Conservation (phyloP, 92 coral and sea anemone genomes). For the Palythoa grandiflora region DNA sequence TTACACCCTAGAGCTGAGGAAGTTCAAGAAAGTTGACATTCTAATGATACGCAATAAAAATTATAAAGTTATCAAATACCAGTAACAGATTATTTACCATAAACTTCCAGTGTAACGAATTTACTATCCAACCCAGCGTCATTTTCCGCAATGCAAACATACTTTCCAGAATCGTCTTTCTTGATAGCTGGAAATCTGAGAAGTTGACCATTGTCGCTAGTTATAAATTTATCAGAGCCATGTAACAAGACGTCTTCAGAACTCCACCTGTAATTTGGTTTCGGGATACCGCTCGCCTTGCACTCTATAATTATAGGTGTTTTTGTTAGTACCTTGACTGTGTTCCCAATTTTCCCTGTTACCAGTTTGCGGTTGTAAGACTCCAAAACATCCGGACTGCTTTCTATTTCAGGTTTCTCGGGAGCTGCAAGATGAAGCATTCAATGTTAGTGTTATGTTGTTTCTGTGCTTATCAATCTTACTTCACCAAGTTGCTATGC, state of each 20-base stretch:
- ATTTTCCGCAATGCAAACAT: slow-evolving; percentile 32
- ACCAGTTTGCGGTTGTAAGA: slow-evolving; percentile 25
- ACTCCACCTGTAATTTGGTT: slow-evolving; percentile 26
- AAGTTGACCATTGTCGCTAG: neutral
- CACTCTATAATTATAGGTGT: slow-evolving; percentile 36
- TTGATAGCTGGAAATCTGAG: neutral
- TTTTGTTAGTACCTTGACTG: slow-evolving; percentile 13
- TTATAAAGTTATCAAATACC: no score
- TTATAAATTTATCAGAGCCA: neutral
- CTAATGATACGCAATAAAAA: neutral
- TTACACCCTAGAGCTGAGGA: no score
- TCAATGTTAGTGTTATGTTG: neutral
- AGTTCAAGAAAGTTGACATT: no score
- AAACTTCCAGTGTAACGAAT: slow-evolving; percentile 12
- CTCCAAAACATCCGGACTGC: slow-evolving; percentile 16
- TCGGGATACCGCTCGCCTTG: slow-evolving; percentile 21
- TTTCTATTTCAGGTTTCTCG: slow-evolving; percentile 24
- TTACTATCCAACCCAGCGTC: slow-evolving; percentile 31
- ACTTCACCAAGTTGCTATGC: no score
- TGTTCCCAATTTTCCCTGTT: slow-evolving; percentile 17
- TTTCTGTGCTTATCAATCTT: neutral
- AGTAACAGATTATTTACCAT: slow-evolving; percentile 7
- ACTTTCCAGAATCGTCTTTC: slow-evolving; percentile 20
- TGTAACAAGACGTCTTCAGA: neutral
- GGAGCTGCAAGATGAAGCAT: slow-evolving; percentile 23